Evolutionary conservation across 2,888 invertebrate species (phyloP).

Genomic region (Caenorhabditis sp.): DNA sequence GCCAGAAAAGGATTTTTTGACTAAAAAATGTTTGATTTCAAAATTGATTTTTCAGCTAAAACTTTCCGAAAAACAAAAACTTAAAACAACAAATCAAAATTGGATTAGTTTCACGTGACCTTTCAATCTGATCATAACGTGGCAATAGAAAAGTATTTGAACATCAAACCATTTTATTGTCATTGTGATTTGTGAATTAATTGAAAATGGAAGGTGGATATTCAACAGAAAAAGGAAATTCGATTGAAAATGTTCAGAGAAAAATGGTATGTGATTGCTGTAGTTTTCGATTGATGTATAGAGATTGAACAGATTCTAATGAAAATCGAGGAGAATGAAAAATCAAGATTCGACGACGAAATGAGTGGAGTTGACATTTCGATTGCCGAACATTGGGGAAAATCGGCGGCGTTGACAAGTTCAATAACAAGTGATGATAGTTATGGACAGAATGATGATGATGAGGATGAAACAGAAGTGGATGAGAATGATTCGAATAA

Average conservation of each 20-base stretch:
- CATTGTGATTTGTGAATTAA: not conserved
- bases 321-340: slow-evolving; percentile 31
- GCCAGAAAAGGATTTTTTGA: no score
- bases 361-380: slow-evolving; percentile 18
- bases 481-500: not conserved
- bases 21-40: no score
- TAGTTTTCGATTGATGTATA: not conserved
- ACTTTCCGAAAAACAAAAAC: no score
- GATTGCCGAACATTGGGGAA: slow-evolving; percentile 15
- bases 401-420: slow-evolving; percentile 1
- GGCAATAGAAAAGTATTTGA: not conserved
- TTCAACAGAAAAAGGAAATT: slow-evolving; percentile 24
- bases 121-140: not conserved
- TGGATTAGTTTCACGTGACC: not conserved
- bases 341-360: slow-evolving; percentile 29
- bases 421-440: not conserved
- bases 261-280: slow-evolving; percentile 19
- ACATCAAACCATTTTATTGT: not conserved
- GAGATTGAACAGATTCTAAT: slow-evolving; percentile 19
- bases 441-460: not conserved
- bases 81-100: no score
- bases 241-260: slow-evolving; percentile 29
- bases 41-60: no score
- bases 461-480: not conserved
- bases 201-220: slow-evolving; percentile 33